Evolutionary conservation across 2,797 vertebrate genomes (phyloP).

Genomic region (Periparus ater): DNA sequence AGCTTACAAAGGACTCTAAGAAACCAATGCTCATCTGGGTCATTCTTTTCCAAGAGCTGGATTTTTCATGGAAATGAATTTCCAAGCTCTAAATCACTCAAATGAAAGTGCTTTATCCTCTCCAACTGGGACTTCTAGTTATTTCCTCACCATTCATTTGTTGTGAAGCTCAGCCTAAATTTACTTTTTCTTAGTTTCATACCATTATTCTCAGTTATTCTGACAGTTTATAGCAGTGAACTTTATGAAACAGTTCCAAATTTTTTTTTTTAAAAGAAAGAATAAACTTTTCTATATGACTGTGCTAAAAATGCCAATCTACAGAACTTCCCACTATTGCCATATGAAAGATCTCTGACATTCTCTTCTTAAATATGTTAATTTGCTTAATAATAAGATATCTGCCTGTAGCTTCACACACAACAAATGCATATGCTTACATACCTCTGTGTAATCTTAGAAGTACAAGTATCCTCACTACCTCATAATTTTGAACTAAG

Average conservation of each 20-base stretch:
- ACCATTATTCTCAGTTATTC: conserved; percentile 34
- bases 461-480: background rate
- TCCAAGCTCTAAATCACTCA: conserved; percentile 23
- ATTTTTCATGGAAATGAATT: conserved; percentile 18
- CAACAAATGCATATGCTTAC: fast-evolving
- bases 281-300: background rate
- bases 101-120: conserved; percentile 41
- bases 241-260: background rate
- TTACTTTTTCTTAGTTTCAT: background rate
- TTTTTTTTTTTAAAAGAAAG: background rate
- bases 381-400: background rate
- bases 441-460: background rate
- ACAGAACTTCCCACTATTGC: background rate
- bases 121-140: background rate
- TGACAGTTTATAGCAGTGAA: conserved; percentile 11
- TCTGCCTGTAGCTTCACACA: background rate
- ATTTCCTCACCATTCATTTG: conserved; percentile 26
- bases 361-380: background rate
- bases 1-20: background rate
- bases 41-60: background rate
- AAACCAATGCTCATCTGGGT: background rate
- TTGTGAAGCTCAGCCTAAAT: background rate
- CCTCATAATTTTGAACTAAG: background rate
- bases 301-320: background rate
- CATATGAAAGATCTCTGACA: background rate